Evolutionary conservation across 2,113 vertebrate species (phyloP).

Genomic region (Antennarius striatus): DNA sequence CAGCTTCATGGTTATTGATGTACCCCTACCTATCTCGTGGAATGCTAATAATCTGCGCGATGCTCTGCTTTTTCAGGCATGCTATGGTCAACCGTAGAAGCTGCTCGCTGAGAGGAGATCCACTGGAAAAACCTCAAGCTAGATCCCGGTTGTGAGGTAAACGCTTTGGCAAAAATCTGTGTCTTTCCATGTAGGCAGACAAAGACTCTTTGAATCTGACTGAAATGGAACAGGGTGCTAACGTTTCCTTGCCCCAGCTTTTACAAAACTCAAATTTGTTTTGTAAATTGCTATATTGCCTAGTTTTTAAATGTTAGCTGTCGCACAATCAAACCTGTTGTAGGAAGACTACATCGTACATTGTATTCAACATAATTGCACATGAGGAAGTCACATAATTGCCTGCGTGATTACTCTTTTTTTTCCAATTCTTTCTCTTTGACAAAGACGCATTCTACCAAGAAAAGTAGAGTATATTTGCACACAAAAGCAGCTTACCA

Average conservation of each 20-base stretch:
- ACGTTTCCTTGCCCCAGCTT: constrained; percentile 6
- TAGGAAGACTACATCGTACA: constrained; percentile 32
- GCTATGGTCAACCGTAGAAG: constrained; percentile 39
- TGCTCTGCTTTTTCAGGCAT: constrained; percentile 68
- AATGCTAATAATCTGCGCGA: constrained; percentile 50
- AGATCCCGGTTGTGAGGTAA: constrained; percentile 54
- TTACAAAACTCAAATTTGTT: constrained; percentile 9
- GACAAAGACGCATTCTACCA: not conserved
- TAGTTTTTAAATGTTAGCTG: constrained; percentile 22
- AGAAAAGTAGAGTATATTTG: not conserved
- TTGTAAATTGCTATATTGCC: not conserved
- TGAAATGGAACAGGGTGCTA: constrained; percentile 29
- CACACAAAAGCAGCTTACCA: constrained; percentile 12
- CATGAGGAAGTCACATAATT: constrained; percentile 25
- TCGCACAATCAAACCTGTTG: constrained; percentile 20
- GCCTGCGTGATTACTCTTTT: constrained; percentile 20
- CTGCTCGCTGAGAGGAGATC: constrained; percentile 29
- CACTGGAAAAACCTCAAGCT: constrained; percentile 41
- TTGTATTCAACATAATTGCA: constrained; percentile 44
- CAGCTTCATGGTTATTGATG: constrained; percentile 48
- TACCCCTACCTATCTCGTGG: constrained; percentile 33
- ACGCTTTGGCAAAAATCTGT: constrained; percentile 39
- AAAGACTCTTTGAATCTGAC: constrained; percentile 34
- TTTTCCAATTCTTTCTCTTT: constrained; percentile 1
- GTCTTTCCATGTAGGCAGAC: constrained; percentile 36